A percentile compares a stretch with the other conserved stretches of the same genome.
phyloP scores from a whole-genome alignment of 2,888 invertebrate species.

The Oegoconia quadripuncta region DNA sequence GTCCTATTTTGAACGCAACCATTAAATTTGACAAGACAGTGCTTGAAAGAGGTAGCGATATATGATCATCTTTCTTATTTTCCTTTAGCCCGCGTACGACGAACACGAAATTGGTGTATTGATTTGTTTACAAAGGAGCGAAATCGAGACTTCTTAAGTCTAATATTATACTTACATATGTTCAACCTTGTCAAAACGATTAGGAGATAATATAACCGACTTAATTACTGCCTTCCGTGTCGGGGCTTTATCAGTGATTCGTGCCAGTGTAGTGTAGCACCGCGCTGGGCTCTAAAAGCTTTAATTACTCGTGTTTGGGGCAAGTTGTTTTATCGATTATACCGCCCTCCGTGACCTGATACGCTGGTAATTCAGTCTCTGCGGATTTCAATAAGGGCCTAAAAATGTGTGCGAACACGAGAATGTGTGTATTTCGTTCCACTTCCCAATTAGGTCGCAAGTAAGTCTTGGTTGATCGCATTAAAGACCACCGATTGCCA shows the following conservation, averaged over 20 bases:
- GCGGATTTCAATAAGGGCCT: slow-evolving; percentile 49
- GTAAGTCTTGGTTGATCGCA: slow-evolving; percentile 42
- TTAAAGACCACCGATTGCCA: neutral
- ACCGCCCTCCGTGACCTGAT: slow-evolving; percentile 48
- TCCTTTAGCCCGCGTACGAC: slow-evolving; percentile 44
- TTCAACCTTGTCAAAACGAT: slow-evolving; percentile 68
- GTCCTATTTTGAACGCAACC: slow-evolving; percentile 7
- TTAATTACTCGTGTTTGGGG: slow-evolving; percentile 53
- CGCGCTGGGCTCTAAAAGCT: slow-evolving; percentile 56
- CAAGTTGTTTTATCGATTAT: slow-evolving; percentile 72
- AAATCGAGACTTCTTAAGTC: slow-evolving; percentile 43
- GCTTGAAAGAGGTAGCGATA: slow-evolving; percentile 18
- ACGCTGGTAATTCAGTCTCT: slow-evolving; percentile 37
- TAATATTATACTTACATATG: slow-evolving; percentile 46
- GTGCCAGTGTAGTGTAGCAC: slow-evolving; percentile 57
- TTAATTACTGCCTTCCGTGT: slow-evolving; percentile 71
- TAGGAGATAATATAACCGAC: slow-evolving; percentile 60
- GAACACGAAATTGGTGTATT: slow-evolving; percentile 62
- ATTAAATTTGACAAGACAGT: slow-evolving; percentile 23
- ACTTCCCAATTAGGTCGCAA: slow-evolving; percentile 48
- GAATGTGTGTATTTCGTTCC: slow-evolving; percentile 45
- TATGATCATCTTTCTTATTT: slow-evolving; percentile 21
- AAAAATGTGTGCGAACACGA: slow-evolving; percentile 51
- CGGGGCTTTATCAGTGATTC: slow-evolving; percentile 60
- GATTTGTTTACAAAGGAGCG: slow-evolving; percentile 72